Evolutionary conservation across 1,140 invertebrate genomes (phyloP), one percentile per base, ranked within the genome.

Genomic region (Copidosoma floridanum): DNA sequence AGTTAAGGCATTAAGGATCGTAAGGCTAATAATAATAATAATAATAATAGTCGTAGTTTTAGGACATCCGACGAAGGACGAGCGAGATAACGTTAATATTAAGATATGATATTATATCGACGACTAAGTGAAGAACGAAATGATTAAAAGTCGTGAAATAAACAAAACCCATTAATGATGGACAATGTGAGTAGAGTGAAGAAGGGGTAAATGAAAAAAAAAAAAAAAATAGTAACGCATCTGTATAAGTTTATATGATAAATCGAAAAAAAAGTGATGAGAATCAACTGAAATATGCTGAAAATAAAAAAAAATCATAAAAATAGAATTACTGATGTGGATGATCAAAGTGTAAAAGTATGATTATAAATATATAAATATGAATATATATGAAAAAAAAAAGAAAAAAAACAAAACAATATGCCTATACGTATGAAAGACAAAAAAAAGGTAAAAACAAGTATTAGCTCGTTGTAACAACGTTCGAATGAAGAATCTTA

Each of bases 201-300:
- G 12, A 6, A 32, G 29, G 12, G 29, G 12, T 32, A 32, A 8
- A 32, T 6, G 29, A 12, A 32, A 12, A 40, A n/a, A 41, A 1
- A n/a, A 12, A 41, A 6, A 41, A n/a, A 41, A 41, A n/a, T 6
- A 14, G 44, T 32, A 38, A 53, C 21, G 37, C 41, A 55, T 65
- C 63, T 54, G 12, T 6, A 61, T 58, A 53, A 57, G 59, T 64
- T 61, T 64, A 54, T 63, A 50, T 43, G 46, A 61, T 56, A 56
- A 55, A 47, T 24, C 35, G 27, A 24, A 32, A 12, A 35, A 57
- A 12, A 35, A 57, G 46, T 51, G 38, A 26, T 43, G 50, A 57
- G 6, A 48, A 41, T 56, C n/a, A n/a, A n/a, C n/a, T n/a, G n/a
- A n/a, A n/a, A n/a, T n/a, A n/a, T n/a, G n/a, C n/a, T n/a, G 64